phyloP scores from a whole-genome alignment of 2,797 vertebrate species.

The Borostomias antarcticus region DNA sequence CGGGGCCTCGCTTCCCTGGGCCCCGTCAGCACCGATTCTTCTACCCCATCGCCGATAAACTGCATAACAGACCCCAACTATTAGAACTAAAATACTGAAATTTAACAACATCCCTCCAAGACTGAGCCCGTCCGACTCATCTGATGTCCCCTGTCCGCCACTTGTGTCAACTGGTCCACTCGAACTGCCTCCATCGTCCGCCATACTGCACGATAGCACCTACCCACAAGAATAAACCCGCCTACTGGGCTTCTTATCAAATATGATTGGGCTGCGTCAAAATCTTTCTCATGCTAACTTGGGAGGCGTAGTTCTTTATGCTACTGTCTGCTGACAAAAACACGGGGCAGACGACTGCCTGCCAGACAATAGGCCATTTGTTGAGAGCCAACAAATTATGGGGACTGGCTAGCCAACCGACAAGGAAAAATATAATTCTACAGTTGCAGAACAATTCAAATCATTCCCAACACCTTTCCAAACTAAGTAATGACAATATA shows the following conservation, averaged over 20 bases:
- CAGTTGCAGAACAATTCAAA: too few species aligned
- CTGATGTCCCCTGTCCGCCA: slow-evolving; percentile 70
- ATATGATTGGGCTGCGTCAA: slow-evolving; percentile 24
- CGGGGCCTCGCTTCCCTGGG: slow-evolving; percentile 81
- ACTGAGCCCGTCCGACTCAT: slow-evolving; percentile 71
- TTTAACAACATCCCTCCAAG: slow-evolving; percentile 83
- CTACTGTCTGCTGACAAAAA: background rate
- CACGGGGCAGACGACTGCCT: background rate
- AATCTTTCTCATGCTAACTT: slow-evolving; percentile 2
- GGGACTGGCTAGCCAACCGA: too few species aligned
- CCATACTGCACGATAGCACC: slow-evolving; percentile 80
- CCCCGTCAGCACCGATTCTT: slow-evolving; percentile 77
- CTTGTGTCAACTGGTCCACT: slow-evolving; percentile 77
- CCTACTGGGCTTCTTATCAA: slow-evolving; percentile 34
- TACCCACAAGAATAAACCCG: slow-evolving; percentile 63
- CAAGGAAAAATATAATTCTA: too few species aligned
- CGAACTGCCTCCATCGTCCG: slow-evolving; percentile 83
- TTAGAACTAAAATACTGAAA: slow-evolving; percentile 71
- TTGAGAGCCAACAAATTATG: background rate
- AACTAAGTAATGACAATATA: too few species aligned
- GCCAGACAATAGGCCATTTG: slow-evolving; percentile 6
- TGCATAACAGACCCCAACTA: slow-evolving; percentile 78
- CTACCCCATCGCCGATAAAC: slow-evolving; percentile 86
- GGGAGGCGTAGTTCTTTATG: slow-evolving; percentile 39
- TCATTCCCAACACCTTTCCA: too few species aligned